Conservation (phyloP, 2,888 invertebrate species). For the Drosophila differens region DNA sequence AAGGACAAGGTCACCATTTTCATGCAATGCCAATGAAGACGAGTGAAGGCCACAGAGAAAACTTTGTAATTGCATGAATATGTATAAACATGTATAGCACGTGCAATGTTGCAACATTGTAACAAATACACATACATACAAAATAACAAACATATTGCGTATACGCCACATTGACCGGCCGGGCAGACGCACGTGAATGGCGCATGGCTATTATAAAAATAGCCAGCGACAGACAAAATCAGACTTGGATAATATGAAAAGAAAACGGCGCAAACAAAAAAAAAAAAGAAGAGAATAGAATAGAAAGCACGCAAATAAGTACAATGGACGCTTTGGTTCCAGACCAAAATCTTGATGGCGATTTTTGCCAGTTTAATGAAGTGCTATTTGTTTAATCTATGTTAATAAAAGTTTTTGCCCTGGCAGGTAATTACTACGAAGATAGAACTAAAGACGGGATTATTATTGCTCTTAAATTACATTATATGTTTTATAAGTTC, state of each 20-base stretch:
- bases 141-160: conserved; percentile 49
- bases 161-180: conserved; percentile 57
- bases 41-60: not conserved
- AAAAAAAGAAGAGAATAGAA: not conserved
- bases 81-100: conserved; percentile 16
- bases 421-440: not conserved
- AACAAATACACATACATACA: not conserved
- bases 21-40: not conserved
- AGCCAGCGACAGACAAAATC: conserved; percentile 31
- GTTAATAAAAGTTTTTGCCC: not conserved
- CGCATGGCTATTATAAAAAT: conserved; percentile 69
- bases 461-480: not conserved
- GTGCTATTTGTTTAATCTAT: not conserved
- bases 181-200: conserved; percentile 67
- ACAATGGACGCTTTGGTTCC: not conserved
- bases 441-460: not conserved
- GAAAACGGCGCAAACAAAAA: conserved; percentile 29
- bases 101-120: conserved; percentile 6
- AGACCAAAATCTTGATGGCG: not conserved
- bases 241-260: conserved; percentile 9
- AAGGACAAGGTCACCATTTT: conserved; percentile 11
- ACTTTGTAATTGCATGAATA: not conserved
- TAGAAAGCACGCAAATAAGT: not conserved
- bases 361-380: not conserved
- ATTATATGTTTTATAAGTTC: not conserved